These are phyloP conservation scores for Hemitrygon akajei DNA, from an alignment of 2,797 vertebrate genomes.

Conservation along the genomic window DNA sequence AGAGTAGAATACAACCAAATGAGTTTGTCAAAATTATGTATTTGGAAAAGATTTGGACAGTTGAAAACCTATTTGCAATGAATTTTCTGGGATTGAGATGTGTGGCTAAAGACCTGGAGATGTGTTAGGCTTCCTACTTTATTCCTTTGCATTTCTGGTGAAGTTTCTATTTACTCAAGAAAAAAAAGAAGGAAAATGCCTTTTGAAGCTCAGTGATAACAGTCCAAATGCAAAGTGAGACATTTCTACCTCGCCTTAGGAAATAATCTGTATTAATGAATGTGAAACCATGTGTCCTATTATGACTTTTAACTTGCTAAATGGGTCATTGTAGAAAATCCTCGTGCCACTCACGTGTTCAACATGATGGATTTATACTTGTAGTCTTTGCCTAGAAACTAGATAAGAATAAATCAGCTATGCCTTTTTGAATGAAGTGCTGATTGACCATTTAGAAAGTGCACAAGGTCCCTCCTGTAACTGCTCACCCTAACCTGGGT, in stretches of 20 bases:
- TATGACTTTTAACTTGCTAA: neutral
- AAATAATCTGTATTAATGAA: constrained; percentile 5
- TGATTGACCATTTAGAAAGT: too few relatives aligned
- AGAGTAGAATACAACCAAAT: neutral
- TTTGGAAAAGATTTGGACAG: too few relatives aligned
- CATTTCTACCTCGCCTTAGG: neutral
- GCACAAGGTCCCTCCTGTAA: too few relatives aligned
- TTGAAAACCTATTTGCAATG: neutral
- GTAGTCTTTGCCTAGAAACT: too few relatives aligned
- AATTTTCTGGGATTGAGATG: neutral
- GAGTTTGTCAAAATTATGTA: neutral
- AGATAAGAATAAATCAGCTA: too few relatives aligned
- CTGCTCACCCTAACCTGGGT: too few relatives aligned
- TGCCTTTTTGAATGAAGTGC: too few relatives aligned
- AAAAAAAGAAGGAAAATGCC: neutral
- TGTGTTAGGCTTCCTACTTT: neutral
- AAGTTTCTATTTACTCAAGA: neutral
- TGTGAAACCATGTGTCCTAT: neutral
- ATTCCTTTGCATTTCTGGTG: neutral
- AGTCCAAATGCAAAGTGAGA: neutral
- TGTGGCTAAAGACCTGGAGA: neutral
- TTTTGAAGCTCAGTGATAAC: neutral
- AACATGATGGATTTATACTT: neutral
- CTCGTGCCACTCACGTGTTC: neutral
- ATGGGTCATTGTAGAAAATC: neutral